A percentile compares a stretch with the other conserved stretches of the same genome.
phyloP scores from a whole-genome alignment of 2,797 vertebrate genomes.

The Enteromius treurensis region DNA sequence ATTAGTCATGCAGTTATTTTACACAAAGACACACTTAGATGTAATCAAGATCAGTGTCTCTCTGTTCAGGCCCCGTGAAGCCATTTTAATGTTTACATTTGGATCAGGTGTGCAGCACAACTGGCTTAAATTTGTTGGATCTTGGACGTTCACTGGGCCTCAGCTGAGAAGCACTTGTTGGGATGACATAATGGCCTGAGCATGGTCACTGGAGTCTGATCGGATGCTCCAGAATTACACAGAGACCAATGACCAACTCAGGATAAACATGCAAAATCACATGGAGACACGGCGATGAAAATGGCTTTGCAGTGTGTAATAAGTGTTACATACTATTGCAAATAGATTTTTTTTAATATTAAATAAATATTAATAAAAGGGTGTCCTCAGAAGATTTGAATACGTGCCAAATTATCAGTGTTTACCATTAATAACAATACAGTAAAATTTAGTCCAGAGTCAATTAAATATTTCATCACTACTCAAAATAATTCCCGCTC shows the following conservation, averaged over 20 bases:
- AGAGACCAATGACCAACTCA: slow-evolving; percentile 54
- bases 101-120: neutral
- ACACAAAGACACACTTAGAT: slow-evolving; percentile 56
- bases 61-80: slow-evolving; percentile 39
- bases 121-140: neutral
- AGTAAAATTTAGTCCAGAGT: neutral
- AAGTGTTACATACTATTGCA: slow-evolving; percentile 49
- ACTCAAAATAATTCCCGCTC: slow-evolving; percentile 1
- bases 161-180: slow-evolving; percentile 58
- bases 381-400: neutral
- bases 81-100: neutral
- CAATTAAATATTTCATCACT: neutral
- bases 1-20: slow-evolving; percentile 53
- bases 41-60: slow-evolving; percentile 41
- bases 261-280: slow-evolving; percentile 58
- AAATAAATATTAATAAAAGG: slow-evolving; percentile 38
- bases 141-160: slow-evolving; percentile 20
- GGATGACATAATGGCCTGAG: slow-evolving; percentile 49
- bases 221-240: slow-evolving; percentile 32
- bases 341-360: slow-evolving; percentile 46
- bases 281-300: slow-evolving; percentile 53
- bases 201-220: slow-evolving; percentile 49
- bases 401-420: neutral
- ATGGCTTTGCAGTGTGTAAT: slow-evolving; percentile 57
- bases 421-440: neutral